Evolutionary conservation across 2,113 vertebrate genomes (phyloP).

Genomic region (Eretmochelys imbricata): DNA sequence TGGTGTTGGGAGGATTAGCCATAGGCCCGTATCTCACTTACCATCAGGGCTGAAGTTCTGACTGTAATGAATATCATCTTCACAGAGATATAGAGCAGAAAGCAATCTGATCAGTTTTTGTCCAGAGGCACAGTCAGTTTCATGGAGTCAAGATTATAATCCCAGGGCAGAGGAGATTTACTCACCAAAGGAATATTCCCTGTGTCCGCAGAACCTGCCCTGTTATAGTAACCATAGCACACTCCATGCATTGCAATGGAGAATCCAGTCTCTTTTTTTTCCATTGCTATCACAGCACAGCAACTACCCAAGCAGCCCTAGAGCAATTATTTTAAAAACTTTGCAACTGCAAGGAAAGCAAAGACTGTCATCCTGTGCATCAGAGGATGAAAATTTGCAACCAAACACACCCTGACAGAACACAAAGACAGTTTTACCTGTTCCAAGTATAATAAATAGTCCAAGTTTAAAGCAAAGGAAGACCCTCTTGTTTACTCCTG

Average conservation of each 20-base stretch:
- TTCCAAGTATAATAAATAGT: too few species aligned
- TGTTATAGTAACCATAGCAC: too few species aligned
- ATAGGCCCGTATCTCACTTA: background rate
- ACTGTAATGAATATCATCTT: background rate
- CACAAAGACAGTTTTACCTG: too few species aligned
- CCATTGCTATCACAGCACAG: background rate
- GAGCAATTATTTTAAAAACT: background rate
- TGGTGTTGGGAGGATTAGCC: background rate
- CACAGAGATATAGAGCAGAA: background rate
- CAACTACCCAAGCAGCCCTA: background rate
- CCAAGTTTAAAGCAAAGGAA: too few species aligned
- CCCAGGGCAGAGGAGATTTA: too few species aligned
- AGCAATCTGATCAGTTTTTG: background rate
- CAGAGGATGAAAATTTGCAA: too few species aligned
- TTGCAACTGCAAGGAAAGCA: background rate
- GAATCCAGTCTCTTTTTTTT: background rate
- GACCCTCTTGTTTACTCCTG: too few species aligned
- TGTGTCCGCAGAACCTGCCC: background rate
- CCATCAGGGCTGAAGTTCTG: background rate
- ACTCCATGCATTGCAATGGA: background rate
- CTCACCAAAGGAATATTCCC: background rate
- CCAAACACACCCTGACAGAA: too few species aligned
- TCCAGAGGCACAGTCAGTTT: background rate
- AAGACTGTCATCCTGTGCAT: background rate
- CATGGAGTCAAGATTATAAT: background rate